A percentile compares a stretch with the other conserved stretches of the same genome.
Evolutionary conservation across 2,888 invertebrate genomes (phyloP).

Genomic region (Oeneis ivallda): DNA sequence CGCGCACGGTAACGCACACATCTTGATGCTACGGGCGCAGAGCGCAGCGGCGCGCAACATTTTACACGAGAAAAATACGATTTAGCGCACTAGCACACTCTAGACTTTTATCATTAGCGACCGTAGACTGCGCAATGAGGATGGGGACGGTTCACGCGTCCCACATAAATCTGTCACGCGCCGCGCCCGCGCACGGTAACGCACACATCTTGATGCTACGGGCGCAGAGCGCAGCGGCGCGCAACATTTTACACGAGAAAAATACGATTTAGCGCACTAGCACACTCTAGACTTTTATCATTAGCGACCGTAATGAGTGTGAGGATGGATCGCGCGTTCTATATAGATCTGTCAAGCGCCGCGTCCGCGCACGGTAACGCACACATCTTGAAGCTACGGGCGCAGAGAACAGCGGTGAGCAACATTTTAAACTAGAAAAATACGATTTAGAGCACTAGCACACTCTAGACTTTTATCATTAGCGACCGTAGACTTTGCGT

Average conservation of each 20-base stretch:
- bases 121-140: too few species aligned
- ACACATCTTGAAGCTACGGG: conserved; percentile 61
- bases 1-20: too few species aligned
- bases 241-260: conserved; percentile 9
- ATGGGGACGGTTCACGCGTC: too few species aligned
- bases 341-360: conserved; percentile 57
- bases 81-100: too few species aligned
- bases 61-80: too few species aligned
- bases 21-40: too few species aligned
- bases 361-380: conserved; percentile 41
- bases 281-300: not conserved
- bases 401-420: conserved; percentile 34
- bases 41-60: too few species aligned
- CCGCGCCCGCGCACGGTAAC: conserved; percentile 37
- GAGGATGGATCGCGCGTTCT: conserved; percentile 56
- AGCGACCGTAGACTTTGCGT: too few species aligned
- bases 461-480: too few species aligned
- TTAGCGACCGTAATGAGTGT: too few species aligned
- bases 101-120: too few species aligned
- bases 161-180: conserved; percentile 72
- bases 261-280: not conserved
- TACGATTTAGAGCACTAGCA: not conserved
- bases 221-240: conserved; percentile 44
- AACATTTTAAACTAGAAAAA: not conserved
- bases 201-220: conserved; percentile 63